Base-by-base conservation (phyloP, 2,113 vertebrate genomes). In the Seriola quinqueradiata region DNA sequence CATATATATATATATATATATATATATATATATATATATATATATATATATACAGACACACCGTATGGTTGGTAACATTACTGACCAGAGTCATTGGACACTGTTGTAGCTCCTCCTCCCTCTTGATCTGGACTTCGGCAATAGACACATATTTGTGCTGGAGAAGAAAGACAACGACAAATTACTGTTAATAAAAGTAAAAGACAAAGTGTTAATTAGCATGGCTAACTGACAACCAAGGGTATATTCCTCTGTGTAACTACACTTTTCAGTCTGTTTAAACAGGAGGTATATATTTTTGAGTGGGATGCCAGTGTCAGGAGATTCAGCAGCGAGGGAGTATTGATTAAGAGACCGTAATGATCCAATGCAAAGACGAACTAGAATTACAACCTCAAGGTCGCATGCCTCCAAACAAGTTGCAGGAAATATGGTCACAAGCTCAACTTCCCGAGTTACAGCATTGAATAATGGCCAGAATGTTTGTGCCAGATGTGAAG, bases 131-230 rank as follows among this genome's bases (percentile, higher is more conserved):
- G 34, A 99, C 72, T n/a, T 99, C 98, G 0, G 97, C 95, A 36
- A 99, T 96, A 75, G 98, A 99, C 34, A 99, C 46, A 3, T 99
- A 99, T 80, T 99, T 99, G 94, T 99, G 98, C 98, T 98, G 93
- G 42, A 80, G 65, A 60, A 70, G 32, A 64, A 32, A 84, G 16
- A 42, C 0, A 44, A 28, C 11, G 28, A 32, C 1, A 32, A 46
- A 25, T 32, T 4, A 36, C 2, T 28, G 23, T 1, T 36, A 9
- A 61, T 9, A 44, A 13, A 38, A 23, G 23, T 9, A 44, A 13
- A 38, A 23, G 23, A 71, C 21, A 7, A 54, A 10, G 32, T 66
- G 73, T 70, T 77, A 84, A 85, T 68, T 72, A 72, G 19, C 60
- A 44, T 11, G 13, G 16, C 23, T 1, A 4, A 72, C 40, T 70